Evolutionary conservation across 2,113 vertebrate genomes (phyloP), one percentile per base, ranked within the genome.

Genomic region (Gadus macrocephalus): DNA sequence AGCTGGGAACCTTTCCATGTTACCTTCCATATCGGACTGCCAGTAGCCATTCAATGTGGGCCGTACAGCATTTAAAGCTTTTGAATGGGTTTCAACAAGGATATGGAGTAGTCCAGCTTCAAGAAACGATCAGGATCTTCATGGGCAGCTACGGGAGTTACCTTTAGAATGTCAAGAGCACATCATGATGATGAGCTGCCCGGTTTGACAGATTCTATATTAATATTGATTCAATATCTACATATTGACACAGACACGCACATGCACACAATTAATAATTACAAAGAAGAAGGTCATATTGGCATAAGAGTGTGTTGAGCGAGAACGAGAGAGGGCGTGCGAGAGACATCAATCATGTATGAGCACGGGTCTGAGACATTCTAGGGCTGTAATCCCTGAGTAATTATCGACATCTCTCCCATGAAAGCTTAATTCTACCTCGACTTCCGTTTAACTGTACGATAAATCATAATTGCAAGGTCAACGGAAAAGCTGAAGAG

Each of bases 401-500:
- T 79, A 83, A 78, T 74, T 74, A 87, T 82, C 74, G 81, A 84
- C 75, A 78, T 87, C 74, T 83, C 62, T 27, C 27, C 62, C 16
- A 38, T 66, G 63, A 70, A 82, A 83, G 68, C 80, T 81, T 68
- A 80, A 79, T 72, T 81, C 74, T 27, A 80, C 81, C 66, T 66
- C 67, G 84, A 71, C 64, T 74, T 81, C 53, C 53, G 28, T 83
- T 85, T 86, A 81, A 68, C 71, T 81, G 82, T 81, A 83, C 75
- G 74, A 89, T 85, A 70, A 85, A 85, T 87, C 79, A 77, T 76
- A 86, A 89, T 68, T 75, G 69, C 53, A 67, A 84, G 83, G 71
- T 90, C 74, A 77, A 69, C 28, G 53, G 67, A 77, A 83, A 86
- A 79, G 77, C 72, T 73, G 80, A 87, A 78, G 77, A 73, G 76